These are phyloP conservation scores for Stigmatopora argus DNA, from an alignment of 2,113 vertebrate genomes.

Conservation along the genomic window DNA sequence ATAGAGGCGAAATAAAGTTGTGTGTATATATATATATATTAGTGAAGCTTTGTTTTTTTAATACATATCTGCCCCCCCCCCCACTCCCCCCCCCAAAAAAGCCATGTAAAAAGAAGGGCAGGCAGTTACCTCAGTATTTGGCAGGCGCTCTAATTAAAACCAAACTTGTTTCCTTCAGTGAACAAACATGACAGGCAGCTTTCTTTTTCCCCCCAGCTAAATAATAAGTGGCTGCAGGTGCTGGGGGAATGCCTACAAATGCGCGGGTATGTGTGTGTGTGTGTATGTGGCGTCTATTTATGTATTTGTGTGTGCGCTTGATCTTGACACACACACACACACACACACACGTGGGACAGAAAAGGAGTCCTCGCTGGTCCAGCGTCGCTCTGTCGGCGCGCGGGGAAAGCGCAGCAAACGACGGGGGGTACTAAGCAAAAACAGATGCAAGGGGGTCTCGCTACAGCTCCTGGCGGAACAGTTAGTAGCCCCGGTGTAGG, in stretches of 20 bases:
- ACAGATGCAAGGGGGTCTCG: conserved; percentile 60
- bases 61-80: conserved; percentile 30
- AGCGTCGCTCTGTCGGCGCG: conserved; percentile 16
- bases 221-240: conserved; percentile 85
- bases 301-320: conserved; percentile 48
- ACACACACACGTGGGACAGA: conserved; percentile 23
- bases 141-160: conserved; percentile 81
- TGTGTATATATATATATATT: too few species aligned
- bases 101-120: conserved; percentile 43
- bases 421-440: conserved; percentile 53
- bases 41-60: not conserved
- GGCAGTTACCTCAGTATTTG: conserved; percentile 73
- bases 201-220: conserved; percentile 67
- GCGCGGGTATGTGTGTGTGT: conserved; percentile 33
- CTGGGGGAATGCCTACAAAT: conserved; percentile 75
- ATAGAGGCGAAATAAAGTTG: too few species aligned
- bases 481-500: conserved; percentile 36
- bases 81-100: conserved; percentile 29
- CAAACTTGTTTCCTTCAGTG: conserved; percentile 77
- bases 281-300: conserved; percentile 46
- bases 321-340: conserved; percentile 47
- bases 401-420: conserved; percentile 39
- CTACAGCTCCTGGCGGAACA: conserved; percentile 39
- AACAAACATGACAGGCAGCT: conserved; percentile 75
- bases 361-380: conserved; percentile 38